A percentile compares a stretch with the other conserved stretches of the same genome.
These are phyloP conservation scores for Neotoxoptera formosana DNA, from an alignment of 1,140 invertebrate genomes.

Conservation along the genomic window DNA sequence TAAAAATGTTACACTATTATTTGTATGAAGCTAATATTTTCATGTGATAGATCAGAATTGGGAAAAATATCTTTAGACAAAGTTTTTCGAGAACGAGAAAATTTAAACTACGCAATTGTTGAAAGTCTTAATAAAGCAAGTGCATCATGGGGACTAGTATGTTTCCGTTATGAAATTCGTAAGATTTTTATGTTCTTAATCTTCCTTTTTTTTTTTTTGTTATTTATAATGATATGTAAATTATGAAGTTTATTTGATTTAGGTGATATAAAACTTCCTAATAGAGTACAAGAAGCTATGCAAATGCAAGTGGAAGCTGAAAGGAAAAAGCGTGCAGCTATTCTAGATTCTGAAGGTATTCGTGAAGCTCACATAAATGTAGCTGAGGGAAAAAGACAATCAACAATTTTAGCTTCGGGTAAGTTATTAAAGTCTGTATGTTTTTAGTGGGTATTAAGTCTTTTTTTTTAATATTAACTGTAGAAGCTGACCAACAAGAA, in stretches of 20 bases:
- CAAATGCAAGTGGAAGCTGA: constrained; percentile 99
- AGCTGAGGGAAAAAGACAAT: constrained; percentile 91
- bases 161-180: constrained; percentile 98
- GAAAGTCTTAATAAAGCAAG: constrained; percentile 98
- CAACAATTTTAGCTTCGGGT: constrained; percentile 94
- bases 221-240: too few relatives aligned
- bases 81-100: constrained; percentile 96
- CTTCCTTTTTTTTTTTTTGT: not conserved
- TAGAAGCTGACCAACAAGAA: constrained; percentile 85
- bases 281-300: constrained; percentile 97
- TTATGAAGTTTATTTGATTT: constrained; percentile 59
- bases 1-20: not conserved
- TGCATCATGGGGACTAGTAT: constrained; percentile 97
- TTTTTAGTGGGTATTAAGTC: not conserved
- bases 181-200: constrained; percentile 65
- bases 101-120: constrained; percentile 94
- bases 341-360: constrained; percentile 96
- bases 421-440: constrained; percentile 58
- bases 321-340: constrained; percentile 92
- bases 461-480: constrained; percentile 60
- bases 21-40: constrained; percentile 29
- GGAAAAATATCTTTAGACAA: constrained; percentile 98
- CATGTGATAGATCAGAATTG: constrained; percentile 80
- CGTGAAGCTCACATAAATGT: constrained; percentile 97
- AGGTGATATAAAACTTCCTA: constrained; percentile 93